phyloP scores from a whole-genome alignment of 1,140 invertebrate genomes.

The Drepana arcuata region DNA sequence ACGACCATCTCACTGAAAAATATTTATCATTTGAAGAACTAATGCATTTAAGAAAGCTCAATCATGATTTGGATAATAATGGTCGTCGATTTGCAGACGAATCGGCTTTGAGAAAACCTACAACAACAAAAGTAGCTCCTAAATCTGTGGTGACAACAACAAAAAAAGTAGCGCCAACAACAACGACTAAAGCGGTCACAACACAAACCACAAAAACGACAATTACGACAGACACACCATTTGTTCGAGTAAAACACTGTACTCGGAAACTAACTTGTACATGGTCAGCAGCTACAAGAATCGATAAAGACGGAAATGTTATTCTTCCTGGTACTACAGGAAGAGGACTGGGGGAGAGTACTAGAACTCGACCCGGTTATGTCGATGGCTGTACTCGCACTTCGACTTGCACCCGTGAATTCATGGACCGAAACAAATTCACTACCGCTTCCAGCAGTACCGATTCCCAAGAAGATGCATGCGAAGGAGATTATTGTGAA shows the following conservation, averaged over 20 bases:
- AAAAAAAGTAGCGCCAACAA: conserved; percentile 2
- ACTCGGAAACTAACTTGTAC: conserved; percentile 58
- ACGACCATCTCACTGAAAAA: conserved; percentile 37
- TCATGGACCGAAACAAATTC: conserved; percentile 47
- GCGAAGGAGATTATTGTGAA: conserved; percentile 63
- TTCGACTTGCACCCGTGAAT: conserved; percentile 51
- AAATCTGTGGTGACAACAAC: conserved; percentile 6
- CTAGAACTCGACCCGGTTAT: conserved; percentile 47
- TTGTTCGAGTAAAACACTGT: conserved; percentile 41
- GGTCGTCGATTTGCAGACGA: conserved; percentile 20
- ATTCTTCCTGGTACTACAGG: conserved; percentile 11
- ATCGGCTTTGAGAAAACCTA: too few species aligned
- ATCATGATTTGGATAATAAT: conserved; percentile 10
- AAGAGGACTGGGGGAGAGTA: conserved; percentile 17
- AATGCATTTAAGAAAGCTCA: conserved; percentile 46
- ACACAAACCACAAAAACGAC: conserved; percentile 14
- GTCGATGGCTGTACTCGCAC: conserved; percentile 57
- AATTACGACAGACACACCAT: conserved; percentile 40
- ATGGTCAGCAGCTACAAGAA: conserved; percentile 39
- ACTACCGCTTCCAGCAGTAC: conserved; percentile 15
- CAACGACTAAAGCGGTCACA: conserved; percentile 6
- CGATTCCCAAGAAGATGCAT: conserved; percentile 21
- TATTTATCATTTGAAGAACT: conserved; percentile 63
- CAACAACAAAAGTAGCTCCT: conserved; percentile 5
- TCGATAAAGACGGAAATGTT: conserved; percentile 23